Conservation (phyloP, 2,113 vertebrate genomes). For the Pelecanus crispus region DNA sequence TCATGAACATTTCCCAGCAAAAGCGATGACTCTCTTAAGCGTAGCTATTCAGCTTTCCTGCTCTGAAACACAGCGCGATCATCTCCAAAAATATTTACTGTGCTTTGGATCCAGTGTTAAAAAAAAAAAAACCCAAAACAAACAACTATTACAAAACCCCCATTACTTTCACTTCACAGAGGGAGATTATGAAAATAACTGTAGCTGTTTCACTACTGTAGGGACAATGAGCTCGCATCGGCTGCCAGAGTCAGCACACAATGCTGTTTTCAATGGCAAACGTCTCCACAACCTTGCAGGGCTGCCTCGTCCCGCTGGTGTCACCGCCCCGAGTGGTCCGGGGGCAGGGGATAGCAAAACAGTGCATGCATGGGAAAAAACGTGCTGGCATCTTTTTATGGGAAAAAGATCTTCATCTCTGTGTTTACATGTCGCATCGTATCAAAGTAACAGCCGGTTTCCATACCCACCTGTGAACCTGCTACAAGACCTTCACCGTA, state of each 20-base stretch:
- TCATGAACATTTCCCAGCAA: neutral
- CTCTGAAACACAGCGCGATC: neutral
- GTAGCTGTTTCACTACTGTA: neutral
- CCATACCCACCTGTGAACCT: neutral
- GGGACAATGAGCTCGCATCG: neutral
- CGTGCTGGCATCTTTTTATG: neutral
- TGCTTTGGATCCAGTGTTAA: neutral
- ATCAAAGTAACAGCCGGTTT: neutral
- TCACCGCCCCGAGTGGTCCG: neutral
- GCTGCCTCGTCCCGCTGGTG: neutral
- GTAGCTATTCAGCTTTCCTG: accelerated
- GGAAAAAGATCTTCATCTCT: neutral
- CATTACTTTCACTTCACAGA: neutral
- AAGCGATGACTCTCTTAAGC: accelerated
- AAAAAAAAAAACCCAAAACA: neutral
- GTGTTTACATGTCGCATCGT: neutral
- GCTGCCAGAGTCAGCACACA: neutral
- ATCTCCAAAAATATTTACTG: neutral
- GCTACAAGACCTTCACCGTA: neutral
- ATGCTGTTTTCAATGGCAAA: neutral
- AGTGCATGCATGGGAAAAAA: neutral
- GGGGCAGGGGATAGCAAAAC: neutral
- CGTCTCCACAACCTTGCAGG: neutral
- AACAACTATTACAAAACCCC: accelerated
- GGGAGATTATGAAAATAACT: neutral